These are phyloP conservation scores for Dorcus parallelipipedus DNA, from an alignment of 2,888 invertebrate species.

Conservation along the genomic window DNA sequence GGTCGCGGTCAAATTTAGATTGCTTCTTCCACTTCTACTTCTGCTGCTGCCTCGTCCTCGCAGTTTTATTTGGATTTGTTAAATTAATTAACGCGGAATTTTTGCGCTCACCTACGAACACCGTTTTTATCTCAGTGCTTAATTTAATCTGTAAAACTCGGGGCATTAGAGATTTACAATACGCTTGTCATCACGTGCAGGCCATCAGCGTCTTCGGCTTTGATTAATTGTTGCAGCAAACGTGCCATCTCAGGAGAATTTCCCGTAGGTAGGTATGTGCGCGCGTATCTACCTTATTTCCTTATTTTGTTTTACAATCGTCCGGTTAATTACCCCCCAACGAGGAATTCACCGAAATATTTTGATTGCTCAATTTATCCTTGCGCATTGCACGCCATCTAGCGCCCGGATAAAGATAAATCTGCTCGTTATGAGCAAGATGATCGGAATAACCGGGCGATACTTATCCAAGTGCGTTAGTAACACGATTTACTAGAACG, in stretches of 20 bases:
- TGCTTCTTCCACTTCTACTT: neutral
- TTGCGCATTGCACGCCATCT: neutral
- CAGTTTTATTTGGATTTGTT: neutral
- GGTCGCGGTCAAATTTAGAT: neutral
- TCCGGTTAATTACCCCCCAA: neutral
- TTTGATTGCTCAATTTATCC: neutral
- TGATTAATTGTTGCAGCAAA: slow-evolving; percentile 2
- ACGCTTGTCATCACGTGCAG: slow-evolving; percentile 6
- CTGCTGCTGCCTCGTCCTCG: neutral
- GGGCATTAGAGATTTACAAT: slow-evolving; percentile 6
- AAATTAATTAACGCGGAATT: neutral
- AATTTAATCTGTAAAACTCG: slow-evolving; percentile 11
- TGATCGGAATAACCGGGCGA: neutral
- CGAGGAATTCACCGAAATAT: neutral
- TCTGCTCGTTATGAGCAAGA: neutral
- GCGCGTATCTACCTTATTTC: neutral
- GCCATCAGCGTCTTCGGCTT: slow-evolving; percentile 3
- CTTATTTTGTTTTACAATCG: neutral
- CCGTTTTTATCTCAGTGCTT: slow-evolving; percentile 1
- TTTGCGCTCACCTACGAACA: neutral
- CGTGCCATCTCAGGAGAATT: neutral
- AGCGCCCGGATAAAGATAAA: neutral
- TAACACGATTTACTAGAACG: no score
- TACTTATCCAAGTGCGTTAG: no score
- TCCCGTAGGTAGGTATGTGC: slow-evolving; percentile 1